Evolutionary conservation across 30 jellyfish, hydroid and myxozoan species (phyloP).

Genomic region (Hydractinia echinata): DNA sequence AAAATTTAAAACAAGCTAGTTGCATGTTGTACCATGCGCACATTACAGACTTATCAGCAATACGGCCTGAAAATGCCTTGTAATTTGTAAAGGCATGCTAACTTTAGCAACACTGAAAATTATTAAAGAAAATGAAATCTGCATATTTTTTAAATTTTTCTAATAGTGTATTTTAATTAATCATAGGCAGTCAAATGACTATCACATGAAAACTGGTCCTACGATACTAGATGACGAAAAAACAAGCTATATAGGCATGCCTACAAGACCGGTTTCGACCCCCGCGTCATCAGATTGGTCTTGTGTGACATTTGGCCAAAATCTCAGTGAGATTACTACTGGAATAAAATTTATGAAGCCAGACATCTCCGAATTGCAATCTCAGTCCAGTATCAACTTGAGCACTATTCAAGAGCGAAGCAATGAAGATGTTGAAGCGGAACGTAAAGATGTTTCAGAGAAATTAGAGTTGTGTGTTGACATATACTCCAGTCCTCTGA

Average conservation of each 20-base stretch:
- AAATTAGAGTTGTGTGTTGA: neutral
- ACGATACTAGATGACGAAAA: neutral
- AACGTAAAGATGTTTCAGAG: neutral
- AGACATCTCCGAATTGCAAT: neutral
- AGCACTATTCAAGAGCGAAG: conserved; percentile 22
- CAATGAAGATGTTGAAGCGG: conserved; percentile 23
- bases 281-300: conserved; percentile 12
- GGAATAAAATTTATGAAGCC: neutral
- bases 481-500: neutral
- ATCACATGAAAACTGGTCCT: too few species aligned
- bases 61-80: too few species aligned
- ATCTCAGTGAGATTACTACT: neutral
- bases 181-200: too few species aligned
- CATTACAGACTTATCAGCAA: too few species aligned
- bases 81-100: too few species aligned
- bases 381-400: neutral
- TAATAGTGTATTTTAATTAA: too few species aligned
- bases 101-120: too few species aligned
- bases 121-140: too few species aligned
- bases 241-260: neutral
- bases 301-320: neutral
- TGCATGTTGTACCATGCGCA: too few species aligned
- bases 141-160: too few species aligned
- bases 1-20: too few species aligned
- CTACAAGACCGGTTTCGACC: conserved; percentile 3